Evolutionary conservation across 2,797 vertebrate genomes (phyloP).

Genomic region (Falco rusticolus): DNA sequence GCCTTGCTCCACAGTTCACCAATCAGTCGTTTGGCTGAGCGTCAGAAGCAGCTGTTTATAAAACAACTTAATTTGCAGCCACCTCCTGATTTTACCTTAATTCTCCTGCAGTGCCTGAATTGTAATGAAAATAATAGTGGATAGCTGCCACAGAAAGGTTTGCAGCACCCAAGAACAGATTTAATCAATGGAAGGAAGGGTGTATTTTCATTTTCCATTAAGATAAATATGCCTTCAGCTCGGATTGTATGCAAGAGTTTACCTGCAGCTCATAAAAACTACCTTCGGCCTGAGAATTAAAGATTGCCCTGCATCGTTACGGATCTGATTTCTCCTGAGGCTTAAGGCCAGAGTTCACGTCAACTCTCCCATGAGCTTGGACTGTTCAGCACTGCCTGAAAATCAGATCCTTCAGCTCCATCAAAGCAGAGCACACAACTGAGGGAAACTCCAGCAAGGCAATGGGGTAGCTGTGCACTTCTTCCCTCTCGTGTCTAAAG

Average conservation of each 20-base stretch:
- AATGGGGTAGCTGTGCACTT: neutral
- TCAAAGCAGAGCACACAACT: neutral
- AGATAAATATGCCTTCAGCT: slow-evolving; percentile 32
- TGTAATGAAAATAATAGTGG: slow-evolving; percentile 17
- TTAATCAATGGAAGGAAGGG: slow-evolving; percentile 11
- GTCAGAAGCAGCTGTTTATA: slow-evolving; percentile 24
- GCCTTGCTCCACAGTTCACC: neutral
- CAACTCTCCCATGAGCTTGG: neutral
- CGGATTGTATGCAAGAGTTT: slow-evolving; percentile 1
- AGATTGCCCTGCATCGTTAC: neutral
- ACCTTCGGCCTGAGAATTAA: neutral
- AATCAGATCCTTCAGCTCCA: neutral
- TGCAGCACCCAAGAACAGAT: neutral
- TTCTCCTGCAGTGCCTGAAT: neutral
- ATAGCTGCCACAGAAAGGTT: neutral
- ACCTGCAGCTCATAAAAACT: slow-evolving; percentile 13
- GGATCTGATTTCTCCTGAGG: neutral
- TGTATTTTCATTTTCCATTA: slow-evolving; percentile 40
- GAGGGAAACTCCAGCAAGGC: neutral
- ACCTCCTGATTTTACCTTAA: slow-evolving; percentile 24
- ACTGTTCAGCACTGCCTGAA: neutral
- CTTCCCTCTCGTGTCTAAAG: slow-evolving; percentile 46
- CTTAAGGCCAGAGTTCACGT: neutral
- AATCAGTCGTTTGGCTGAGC: neutral
- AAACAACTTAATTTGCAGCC: slow-evolving; percentile 41